Percentiles rank a stretch among this genome's conserved stretches.
Conservation (phyloP, 2,797 vertebrate genomes). For the Pterois miles region DNA sequence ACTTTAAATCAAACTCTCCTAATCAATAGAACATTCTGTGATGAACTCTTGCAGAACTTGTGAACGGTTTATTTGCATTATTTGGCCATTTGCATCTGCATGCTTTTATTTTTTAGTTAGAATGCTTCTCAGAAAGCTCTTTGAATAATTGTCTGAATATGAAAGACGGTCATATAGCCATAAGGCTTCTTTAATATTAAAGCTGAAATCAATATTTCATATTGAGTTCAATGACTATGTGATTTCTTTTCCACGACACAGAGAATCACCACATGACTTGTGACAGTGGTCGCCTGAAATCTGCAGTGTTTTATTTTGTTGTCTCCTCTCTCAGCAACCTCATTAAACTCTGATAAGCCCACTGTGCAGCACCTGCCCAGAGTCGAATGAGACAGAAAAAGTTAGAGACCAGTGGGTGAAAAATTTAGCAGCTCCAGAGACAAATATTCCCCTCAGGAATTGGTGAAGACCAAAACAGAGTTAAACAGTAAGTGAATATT, state of each 20-base stretch:
- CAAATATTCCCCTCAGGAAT: neutral
- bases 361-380: neutral
- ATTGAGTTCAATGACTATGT: neutral
- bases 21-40: neutral
- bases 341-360: neutral
- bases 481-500: neutral
- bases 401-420: neutral
- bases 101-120: neutral
- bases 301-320: neutral
- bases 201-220: neutral
- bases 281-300: neutral
- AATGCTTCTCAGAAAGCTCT: neutral
- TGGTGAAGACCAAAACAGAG: neutral
- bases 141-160: too few relatives aligned
- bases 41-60: neutral
- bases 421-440: neutral
- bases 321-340: neutral
- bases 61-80: too few relatives aligned
- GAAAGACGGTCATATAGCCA: neutral
- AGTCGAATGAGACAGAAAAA: neutral
- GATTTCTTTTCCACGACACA: neutral
- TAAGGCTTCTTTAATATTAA: neutral
- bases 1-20: neutral
- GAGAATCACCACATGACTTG: neutral
- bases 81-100: too few relatives aligned